phyloP scores from a whole-genome alignment of 2,888 invertebrate species.

The Pseudococcus longispinus region DNA sequence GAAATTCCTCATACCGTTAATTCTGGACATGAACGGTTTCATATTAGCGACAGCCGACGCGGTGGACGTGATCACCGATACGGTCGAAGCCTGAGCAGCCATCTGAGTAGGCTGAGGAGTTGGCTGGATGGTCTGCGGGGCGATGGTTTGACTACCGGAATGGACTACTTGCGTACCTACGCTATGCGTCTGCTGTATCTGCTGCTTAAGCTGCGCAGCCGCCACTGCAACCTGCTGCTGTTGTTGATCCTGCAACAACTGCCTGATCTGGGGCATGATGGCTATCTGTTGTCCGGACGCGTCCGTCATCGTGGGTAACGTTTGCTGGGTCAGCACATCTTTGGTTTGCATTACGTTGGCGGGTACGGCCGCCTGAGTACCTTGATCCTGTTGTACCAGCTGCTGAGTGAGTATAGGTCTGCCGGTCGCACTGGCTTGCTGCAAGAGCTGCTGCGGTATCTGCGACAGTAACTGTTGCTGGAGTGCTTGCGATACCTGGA shows the following conservation, averaged over 20 bases:
- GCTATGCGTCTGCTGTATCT: background rate
- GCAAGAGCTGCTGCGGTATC: slow-evolving; percentile 47
- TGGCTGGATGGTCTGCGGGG: slow-evolving; percentile 31
- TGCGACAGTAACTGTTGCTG: slow-evolving; percentile 43
- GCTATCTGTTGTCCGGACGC: slow-evolving; percentile 26
- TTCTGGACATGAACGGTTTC: slow-evolving; percentile 51
- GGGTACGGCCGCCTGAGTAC: background rate
- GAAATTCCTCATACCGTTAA: slow-evolving; percentile 54
- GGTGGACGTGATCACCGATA: slow-evolving; percentile 49
- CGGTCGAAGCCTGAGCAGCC: slow-evolving; percentile 7
- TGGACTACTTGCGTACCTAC: background rate
- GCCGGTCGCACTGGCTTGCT: background rate
- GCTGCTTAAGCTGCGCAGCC: background rate
- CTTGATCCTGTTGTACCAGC: slow-evolving; percentile 6
- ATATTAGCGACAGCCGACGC: slow-evolving; percentile 17
- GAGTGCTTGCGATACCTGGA: slow-evolving; percentile 24
- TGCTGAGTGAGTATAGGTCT: slow-evolving; percentile 6
- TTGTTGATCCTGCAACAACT: slow-evolving; percentile 40
- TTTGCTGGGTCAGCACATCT: slow-evolving; percentile 14
- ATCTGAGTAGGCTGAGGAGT: background rate
- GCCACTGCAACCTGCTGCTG: background rate
- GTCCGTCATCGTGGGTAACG: background rate
- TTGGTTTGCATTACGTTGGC: slow-evolving; percentile 12
- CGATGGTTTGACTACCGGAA: slow-evolving; percentile 10
- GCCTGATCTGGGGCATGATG: slow-evolving; percentile 41